These are phyloP conservation scores for Coelinius sp. DNA, from an alignment of 2,888 invertebrate genomes.

Conservation along the genomic window DNA sequence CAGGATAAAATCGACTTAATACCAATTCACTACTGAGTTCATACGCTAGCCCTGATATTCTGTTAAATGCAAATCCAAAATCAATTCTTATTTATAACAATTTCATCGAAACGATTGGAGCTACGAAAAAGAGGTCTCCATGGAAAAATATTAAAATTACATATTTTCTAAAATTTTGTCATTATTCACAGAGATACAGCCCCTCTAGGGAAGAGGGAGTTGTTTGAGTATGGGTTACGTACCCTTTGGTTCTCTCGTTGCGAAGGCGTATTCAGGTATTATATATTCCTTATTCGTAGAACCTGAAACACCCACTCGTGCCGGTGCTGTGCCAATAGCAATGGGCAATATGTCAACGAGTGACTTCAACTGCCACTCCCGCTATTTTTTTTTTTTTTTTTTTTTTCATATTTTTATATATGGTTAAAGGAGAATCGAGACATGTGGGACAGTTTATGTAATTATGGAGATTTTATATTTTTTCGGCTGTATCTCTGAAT, in stretches of 20 bases:
- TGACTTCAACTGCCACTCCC: constrained; percentile 9
- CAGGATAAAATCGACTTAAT: too few species aligned
- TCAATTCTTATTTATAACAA: too few species aligned
- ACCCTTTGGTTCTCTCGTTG: neutral
- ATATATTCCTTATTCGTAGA: constrained; percentile 65
- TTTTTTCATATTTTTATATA: neutral
- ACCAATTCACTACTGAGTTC: too few species aligned
- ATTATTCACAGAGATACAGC: too few species aligned
- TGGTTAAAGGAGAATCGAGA: neutral
- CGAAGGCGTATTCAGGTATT: constrained; percentile 61
- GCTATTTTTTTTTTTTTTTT: neutral
- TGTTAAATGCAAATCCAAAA: too few species aligned
- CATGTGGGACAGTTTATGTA: neutral
- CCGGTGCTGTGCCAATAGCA: constrained; percentile 17
- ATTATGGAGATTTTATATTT: too few species aligned
- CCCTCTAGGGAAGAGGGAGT: neutral
- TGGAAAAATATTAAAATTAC: too few species aligned
- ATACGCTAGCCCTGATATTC: too few species aligned
- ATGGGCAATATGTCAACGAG: constrained; percentile 23
- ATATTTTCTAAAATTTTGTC: too few species aligned
- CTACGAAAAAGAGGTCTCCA: too few species aligned
- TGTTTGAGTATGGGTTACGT: neutral
- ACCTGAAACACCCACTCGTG: constrained; percentile 20
- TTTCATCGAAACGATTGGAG: too few species aligned
- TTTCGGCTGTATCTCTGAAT: too few species aligned